These are phyloP conservation scores for Lichenostomus cassidix DNA, from an alignment of 2,113 vertebrate species.

Conservation along the genomic window DNA sequence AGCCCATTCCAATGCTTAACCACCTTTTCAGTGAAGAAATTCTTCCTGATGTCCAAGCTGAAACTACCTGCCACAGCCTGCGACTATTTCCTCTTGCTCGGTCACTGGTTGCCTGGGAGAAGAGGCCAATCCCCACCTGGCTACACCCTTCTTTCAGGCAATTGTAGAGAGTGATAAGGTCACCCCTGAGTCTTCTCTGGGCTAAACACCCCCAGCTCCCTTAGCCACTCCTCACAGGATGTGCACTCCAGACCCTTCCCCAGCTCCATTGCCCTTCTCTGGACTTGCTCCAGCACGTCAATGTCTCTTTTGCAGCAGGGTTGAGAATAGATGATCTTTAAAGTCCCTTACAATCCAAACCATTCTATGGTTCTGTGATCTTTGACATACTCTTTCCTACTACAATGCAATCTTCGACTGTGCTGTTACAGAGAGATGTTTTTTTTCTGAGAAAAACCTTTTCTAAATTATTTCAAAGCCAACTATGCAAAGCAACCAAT, in stretches of 20 bases:
- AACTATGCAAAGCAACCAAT: neutral
- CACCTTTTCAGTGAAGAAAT: neutral
- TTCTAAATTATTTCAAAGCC: neutral
- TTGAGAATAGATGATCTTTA: neutral
- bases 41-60: neutral
- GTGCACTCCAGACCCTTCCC: neutral
- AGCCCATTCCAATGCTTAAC: neutral
- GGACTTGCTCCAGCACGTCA: neutral
- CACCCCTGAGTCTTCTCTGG: neutral
- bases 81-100: neutral
- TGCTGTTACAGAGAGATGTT: accelerated
- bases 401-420: neutral
- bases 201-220: neutral
- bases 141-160: neutral
- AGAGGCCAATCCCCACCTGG: neutral
- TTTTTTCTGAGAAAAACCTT: neutral
- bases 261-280: neutral
- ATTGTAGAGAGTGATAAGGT: neutral
- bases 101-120: neutral
- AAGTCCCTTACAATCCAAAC: neutral
- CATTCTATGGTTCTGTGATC: neutral
- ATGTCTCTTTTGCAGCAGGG: neutral
- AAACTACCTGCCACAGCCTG: neutral
- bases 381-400: neutral
- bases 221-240: neutral